Evolutionary conservation across 1,140 invertebrate species (phyloP).

Genomic region (Antheraea pernyi): DNA sequence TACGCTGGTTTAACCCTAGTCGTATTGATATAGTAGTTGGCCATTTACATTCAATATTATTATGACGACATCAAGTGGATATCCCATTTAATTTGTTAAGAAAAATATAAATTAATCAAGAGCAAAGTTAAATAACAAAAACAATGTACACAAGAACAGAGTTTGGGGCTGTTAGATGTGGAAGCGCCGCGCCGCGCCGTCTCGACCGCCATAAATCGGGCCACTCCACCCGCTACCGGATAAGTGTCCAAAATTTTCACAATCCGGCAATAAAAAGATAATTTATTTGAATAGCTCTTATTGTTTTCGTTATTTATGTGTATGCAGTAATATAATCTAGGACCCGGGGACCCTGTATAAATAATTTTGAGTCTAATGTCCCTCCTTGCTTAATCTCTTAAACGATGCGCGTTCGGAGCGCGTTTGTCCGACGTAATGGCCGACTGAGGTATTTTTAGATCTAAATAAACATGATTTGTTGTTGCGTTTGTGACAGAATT

Average conservation of each 20-base stretch:
- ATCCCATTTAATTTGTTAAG: not conserved
- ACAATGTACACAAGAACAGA: constrained; percentile 63
- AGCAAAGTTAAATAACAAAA: constrained; percentile 73
- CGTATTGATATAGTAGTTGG: too few species aligned
- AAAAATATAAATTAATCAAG: constrained; percentile 63
- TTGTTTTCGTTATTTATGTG: constrained; percentile 79
- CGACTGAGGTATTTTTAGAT: constrained; percentile 75
- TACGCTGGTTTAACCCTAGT: too few species aligned
- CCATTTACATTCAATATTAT: too few species aligned
- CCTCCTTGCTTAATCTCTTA: constrained; percentile 76
- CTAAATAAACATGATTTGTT: constrained; percentile 79
- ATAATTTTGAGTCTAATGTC: constrained; percentile 77
- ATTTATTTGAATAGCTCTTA: constrained; percentile 79
- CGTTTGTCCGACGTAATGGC: constrained; percentile 65
- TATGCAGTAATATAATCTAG: constrained; percentile 79
- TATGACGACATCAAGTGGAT: too few species aligned
- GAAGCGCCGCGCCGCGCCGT: constrained; percentile 46
- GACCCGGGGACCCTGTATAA: constrained; percentile 72
- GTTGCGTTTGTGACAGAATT: constrained; percentile 70
- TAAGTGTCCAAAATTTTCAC: constrained; percentile 79
- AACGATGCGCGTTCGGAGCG: constrained; percentile 54
- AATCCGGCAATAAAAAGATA: constrained; percentile 79
- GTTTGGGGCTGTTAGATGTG: constrained; percentile 10
- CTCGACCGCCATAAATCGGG: constrained; percentile 70
- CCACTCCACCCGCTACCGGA: constrained; percentile 48